Conservation (phyloP, 2,113 vertebrate species). For the Corythaeola cristata region DNA sequence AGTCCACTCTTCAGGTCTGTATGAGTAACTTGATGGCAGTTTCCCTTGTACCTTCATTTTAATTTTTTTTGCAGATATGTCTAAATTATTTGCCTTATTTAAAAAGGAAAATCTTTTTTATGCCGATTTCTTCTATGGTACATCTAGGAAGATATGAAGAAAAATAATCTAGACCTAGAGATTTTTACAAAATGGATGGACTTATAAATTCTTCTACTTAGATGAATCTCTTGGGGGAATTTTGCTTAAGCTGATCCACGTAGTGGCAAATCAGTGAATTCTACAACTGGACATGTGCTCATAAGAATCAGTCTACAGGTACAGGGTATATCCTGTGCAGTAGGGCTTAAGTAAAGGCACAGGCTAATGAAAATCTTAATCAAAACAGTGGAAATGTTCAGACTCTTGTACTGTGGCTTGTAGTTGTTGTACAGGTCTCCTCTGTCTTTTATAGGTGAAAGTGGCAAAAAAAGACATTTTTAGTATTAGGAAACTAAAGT, state of each 20-base stretch:
- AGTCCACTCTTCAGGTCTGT: neutral
- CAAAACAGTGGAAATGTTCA: neutral
- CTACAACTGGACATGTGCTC: neutral
- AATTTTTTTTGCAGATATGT: neutral
- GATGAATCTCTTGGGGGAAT: neutral
- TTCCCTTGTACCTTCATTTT: neutral
- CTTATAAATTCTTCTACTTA: neutral
- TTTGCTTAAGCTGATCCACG: neutral
- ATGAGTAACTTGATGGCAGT: neutral
- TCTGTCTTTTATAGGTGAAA: neutral
- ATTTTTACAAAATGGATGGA: fast-evolving
- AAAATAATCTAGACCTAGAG: neutral
- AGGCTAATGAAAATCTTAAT: neutral
- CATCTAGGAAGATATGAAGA: neutral
- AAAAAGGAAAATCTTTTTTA: neutral
- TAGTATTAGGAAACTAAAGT: neutral
- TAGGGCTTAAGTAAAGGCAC: neutral
- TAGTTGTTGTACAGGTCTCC: neutral
- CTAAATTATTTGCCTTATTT: neutral
- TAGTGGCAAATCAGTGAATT: neutral
- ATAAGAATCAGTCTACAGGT: neutral
- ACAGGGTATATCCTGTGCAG: neutral
- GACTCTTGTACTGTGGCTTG: neutral
- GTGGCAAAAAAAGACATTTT: neutral
- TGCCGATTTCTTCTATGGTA: neutral